Conservation (phyloP, 2,888 invertebrate species). For the Clivina fossor region DNA sequence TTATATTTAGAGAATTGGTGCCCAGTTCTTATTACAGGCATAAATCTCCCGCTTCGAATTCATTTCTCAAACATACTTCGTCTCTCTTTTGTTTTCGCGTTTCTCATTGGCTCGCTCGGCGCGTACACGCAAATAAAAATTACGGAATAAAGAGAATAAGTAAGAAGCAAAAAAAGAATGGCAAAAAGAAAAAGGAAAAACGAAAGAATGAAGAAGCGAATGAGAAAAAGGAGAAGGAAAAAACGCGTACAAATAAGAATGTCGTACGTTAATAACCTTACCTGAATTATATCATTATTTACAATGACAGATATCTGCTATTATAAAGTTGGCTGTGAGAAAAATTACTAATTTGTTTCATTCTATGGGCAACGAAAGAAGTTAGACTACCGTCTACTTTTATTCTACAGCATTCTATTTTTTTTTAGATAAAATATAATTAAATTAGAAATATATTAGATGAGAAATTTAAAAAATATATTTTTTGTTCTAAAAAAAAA, state of each 20-base stretch:
- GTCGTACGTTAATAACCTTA: constrained; percentile 10
- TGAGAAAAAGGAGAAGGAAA: background rate
- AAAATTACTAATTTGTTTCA: background rate
- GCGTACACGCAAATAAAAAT: constrained; percentile 3
- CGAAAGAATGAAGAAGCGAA: background rate
- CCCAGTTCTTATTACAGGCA: constrained; percentile 27
- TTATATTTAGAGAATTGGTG: too few relatives aligned
- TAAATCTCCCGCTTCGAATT: constrained; percentile 26
- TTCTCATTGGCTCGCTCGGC: constrained; percentile 8
- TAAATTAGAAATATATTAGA: too few relatives aligned
- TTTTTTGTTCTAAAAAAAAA: too few relatives aligned
- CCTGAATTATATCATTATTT: constrained; percentile 10
- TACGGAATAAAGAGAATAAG: constrained; percentile 4
- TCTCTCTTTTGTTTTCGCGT: constrained; percentile 22
- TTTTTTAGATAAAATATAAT: too few relatives aligned
- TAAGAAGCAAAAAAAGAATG: background rate
- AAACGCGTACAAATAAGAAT: background rate
- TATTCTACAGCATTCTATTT: too few relatives aligned
- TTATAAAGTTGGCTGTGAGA: too few relatives aligned
- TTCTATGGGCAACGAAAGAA: background rate
- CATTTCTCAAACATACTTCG: constrained; percentile 26
- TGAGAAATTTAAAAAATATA: too few relatives aligned
- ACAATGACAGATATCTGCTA: background rate
- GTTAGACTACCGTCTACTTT: background rate
- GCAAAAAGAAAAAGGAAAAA: constrained; percentile 3